Evolutionary conservation across 1,140 invertebrate genomes (phyloP), one percentile per base, ranked within the genome.

Genomic region (Drosophila kanapiae): DNA sequence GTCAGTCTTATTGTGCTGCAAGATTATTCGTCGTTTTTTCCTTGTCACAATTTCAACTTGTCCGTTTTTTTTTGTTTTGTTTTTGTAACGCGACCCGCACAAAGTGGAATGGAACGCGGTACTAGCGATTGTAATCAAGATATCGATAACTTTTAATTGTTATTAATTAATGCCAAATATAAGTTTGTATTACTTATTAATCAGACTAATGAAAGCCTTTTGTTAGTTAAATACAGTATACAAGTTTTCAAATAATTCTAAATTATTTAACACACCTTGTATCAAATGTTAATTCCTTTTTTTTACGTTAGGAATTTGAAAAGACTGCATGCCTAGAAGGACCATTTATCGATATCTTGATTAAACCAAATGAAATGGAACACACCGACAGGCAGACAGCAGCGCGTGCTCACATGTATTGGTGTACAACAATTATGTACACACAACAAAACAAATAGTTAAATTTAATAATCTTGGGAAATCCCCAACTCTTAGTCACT

Each of bases 361-460:
- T 37, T 37, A 23, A n/a, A 56, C 53, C 18, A 56, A 56, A 27
- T 23, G 38, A 31, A 71, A 68, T 67, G 76, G 33, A 71, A 84
- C 57, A 81, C 53, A 75, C 33, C 14, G 13, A 63, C 48, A 75
- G 18, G 18, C 37, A 13, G 14, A 6, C 38, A 40, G 14, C 38
- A 75, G 59, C 29, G 18, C 8, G 18, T 54, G 37, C 35, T 61
- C 40, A 43, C 54, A 48, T 35, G 69, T 82, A 9, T 82, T 69
- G 63, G 62, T 76, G 31, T 71, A 38, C 57, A 51, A 75, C 48
- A 80, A 75, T 62, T 75, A 65, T 69, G 51, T 77, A 80, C 49
- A 80, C 63, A 80, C 77, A 83, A 45, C 76, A 84, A 80, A 80
- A 80, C 81, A 84, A 84, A 80, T 68, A 74, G 53, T 57, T 64